These are phyloP conservation scores for Mimachlamys varia DNA, from an alignment of 2,888 invertebrate species.

Conservation along the genomic window DNA sequence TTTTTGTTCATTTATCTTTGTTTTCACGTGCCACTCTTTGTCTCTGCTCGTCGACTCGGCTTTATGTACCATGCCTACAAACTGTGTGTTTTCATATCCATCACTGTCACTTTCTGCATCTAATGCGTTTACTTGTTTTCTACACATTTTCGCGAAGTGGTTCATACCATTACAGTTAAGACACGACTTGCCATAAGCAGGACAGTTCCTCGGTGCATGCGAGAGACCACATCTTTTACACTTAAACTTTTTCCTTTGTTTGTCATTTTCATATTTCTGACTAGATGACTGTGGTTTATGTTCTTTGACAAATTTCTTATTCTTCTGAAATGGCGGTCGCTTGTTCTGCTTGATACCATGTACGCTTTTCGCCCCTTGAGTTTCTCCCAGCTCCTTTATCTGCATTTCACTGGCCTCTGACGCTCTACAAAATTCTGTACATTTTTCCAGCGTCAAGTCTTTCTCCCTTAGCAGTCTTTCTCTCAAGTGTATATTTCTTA, in stretches of 20 bases:
- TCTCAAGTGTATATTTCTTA: no score
- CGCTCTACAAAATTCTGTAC: no score
- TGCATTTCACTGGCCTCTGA: no score
- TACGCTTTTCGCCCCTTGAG: no score
- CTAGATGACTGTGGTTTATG: no score
- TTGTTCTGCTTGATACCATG: no score
- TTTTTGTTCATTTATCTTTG: neutral
- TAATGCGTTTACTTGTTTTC: neutral
- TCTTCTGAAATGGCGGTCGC: neutral
- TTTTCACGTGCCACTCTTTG: neutral
- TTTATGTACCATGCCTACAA: neutral
- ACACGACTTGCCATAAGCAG: no score
- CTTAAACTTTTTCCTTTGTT: neutral
- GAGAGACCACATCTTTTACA: slow-evolving; percentile 44
- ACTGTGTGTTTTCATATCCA: neutral
- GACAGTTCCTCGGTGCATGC: no score
- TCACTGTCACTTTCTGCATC: neutral
- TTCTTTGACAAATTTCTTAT: neutral
- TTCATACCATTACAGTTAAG: slow-evolving; percentile 17
- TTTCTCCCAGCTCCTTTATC: no score
- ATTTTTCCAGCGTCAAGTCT: no score
- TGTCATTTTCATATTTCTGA: no score
- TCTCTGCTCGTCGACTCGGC: neutral
- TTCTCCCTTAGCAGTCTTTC: no score
- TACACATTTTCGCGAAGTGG: slow-evolving; percentile 46